These are phyloP conservation scores for Champsocephalus gunnari DNA, from an alignment of 2,797 vertebrate genomes.

Conservation along the genomic window DNA sequence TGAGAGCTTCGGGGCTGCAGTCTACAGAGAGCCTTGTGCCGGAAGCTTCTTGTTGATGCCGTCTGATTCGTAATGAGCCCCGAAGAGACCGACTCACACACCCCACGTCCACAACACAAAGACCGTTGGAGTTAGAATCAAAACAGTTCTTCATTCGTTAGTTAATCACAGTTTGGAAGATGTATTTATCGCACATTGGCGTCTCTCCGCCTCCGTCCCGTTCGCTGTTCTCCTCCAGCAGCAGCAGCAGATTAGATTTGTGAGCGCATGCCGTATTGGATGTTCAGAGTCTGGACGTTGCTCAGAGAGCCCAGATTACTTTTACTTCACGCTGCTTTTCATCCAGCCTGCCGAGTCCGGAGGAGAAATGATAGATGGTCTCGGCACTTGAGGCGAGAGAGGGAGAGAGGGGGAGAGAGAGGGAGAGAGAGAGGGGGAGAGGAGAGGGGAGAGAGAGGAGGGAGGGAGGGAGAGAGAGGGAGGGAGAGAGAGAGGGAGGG, in stretches of 20 bases:
- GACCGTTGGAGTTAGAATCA: too few species aligned
- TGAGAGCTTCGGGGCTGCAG: conserved; percentile 55
- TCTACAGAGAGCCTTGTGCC: conserved; percentile 67
- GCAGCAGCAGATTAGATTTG: conserved; percentile 66
- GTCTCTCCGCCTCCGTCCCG: conserved; percentile 11
- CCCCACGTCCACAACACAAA: background rate
- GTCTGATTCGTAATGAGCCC: conserved; percentile 35
- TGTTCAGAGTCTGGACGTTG: conserved; percentile 50
- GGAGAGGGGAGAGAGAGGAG: too few species aligned
- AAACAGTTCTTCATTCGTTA: too few species aligned
- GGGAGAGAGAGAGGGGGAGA: too few species aligned
- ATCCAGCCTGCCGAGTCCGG: conserved; percentile 60
- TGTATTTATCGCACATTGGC: conserved; percentile 12
- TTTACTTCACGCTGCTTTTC: conserved; percentile 75
- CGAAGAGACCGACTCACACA: background rate
- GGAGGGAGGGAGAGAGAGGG: too few species aligned
- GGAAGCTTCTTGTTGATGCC: conserved; percentile 36
- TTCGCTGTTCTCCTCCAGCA: conserved; percentile 40
- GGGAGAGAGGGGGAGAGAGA: background rate
- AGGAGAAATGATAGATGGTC: conserved; percentile 69
- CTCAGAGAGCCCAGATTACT: conserved; percentile 68
- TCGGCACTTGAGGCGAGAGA: conserved; percentile 50
- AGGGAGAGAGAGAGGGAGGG: too few species aligned
- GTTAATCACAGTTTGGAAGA: background rate
- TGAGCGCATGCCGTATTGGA: conserved; percentile 31